Conservation (phyloP, 92 coral and sea anemone species). For the Paragorgia papillata region DNA sequence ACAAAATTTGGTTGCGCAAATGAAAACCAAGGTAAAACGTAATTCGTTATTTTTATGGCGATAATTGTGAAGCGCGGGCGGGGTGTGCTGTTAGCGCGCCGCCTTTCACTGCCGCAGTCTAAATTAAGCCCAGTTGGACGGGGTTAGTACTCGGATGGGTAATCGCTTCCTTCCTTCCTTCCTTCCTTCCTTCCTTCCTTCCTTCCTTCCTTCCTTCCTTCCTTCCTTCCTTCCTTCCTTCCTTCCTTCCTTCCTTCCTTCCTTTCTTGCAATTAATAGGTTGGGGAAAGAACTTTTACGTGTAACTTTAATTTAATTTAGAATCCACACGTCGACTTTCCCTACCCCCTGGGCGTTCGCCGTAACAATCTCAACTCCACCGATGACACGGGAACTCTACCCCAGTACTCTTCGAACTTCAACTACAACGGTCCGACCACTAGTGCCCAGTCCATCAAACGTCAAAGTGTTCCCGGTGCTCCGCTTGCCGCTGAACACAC, state of each 20-base stretch:
- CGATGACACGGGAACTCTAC: not conserved
- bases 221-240: too few relatives aligned
- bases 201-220: too few relatives aligned
- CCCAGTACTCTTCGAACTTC: slow-evolving; percentile 56
- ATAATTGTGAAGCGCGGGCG: not conserved
- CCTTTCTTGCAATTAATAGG: too few relatives aligned
- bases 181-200: too few relatives aligned
- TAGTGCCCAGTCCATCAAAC: slow-evolving; percentile 42
- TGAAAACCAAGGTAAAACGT: slow-evolving; percentile 70
- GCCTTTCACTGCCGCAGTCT: too few relatives aligned
- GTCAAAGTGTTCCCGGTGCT: slow-evolving; percentile 5
- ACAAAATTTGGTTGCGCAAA: slow-evolving; percentile 64
- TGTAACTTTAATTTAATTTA: slow-evolving; percentile 14
- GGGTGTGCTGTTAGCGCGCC: too few relatives aligned
- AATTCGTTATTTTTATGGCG: not conserved
- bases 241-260: too few relatives aligned
- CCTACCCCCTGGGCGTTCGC: slow-evolving; percentile 98
- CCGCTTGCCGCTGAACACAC: not conserved
- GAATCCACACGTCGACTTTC: slow-evolving; percentile 82
- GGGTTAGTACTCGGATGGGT: too few relatives aligned
- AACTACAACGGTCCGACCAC: slow-evolving; percentile 22
- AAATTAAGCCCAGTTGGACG: too few relatives aligned
- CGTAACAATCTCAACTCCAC: slow-evolving; percentile 67
- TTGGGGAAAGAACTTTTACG: not conserved
- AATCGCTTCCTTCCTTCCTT: too few relatives aligned